Evolutionary conservation across 1,140 invertebrate genomes (phyloP).

Genomic region (Polypedilum vanderplanki): DNA sequence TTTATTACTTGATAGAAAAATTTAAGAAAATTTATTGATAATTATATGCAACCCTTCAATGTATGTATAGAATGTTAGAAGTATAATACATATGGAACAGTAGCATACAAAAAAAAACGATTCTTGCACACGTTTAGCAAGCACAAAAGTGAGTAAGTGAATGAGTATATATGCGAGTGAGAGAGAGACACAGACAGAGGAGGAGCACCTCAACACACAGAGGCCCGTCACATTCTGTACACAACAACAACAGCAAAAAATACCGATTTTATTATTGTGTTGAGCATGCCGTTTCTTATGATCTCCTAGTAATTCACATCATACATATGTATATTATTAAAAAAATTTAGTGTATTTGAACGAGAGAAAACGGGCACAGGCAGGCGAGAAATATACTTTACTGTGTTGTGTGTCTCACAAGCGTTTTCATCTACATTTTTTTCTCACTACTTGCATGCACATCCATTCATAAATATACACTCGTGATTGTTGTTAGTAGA

Average conservation of each 20-base stretch:
- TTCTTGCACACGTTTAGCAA: too few species aligned
- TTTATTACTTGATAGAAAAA: too few species aligned
- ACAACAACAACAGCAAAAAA: too few species aligned
- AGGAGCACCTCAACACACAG: conserved; percentile 10
- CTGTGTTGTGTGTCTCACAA: not conserved
- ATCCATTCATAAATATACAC: too few species aligned
- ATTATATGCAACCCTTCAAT: too few species aligned
- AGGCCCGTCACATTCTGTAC: not conserved
- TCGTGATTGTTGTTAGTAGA: too few species aligned
- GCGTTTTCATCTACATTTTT: not conserved
- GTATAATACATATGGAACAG: too few species aligned
- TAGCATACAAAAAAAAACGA: too few species aligned
- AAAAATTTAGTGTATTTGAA: conserved; percentile 20
- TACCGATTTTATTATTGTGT: not conserved
- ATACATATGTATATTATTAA: conserved; percentile 25
- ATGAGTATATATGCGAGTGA: too few species aligned
- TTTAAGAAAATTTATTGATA: too few species aligned
- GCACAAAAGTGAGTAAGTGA: too few species aligned
- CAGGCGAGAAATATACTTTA: not conserved
- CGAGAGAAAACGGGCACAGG: not conserved
- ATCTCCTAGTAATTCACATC: conserved; percentile 9
- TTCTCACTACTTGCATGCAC: not conserved
- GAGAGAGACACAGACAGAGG: conserved; percentile 14
- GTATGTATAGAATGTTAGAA: too few species aligned
- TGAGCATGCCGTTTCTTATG: not conserved